These are phyloP conservation scores for Lepidurus apus DNA, from an alignment of 1,140 invertebrate genomes.

Conservation along the genomic window DNA sequence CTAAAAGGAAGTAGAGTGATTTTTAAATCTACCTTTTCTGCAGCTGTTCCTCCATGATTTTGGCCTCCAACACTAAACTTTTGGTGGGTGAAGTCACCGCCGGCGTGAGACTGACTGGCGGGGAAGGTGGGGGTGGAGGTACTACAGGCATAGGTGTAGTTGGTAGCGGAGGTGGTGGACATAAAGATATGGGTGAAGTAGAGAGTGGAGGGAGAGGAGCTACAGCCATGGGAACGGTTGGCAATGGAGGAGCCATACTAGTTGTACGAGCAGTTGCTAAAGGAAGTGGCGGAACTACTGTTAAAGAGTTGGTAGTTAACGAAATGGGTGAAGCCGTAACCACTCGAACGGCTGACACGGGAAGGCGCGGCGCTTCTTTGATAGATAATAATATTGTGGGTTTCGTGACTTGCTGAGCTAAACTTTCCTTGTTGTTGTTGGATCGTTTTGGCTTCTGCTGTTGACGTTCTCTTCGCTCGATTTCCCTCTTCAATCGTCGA, in stretches of 20 bases:
- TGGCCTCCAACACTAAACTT: too few relatives aligned
- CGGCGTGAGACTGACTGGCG: neutral
- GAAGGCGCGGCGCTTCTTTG: neutral
- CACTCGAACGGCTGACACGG: neutral
- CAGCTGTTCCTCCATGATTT: too few relatives aligned
- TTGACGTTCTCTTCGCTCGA: neutral
- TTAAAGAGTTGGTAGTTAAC: too few relatives aligned
- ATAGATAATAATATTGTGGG: neutral
- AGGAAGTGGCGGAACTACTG: too few relatives aligned
- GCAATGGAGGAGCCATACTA: neutral
- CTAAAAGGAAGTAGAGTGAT: too few relatives aligned
- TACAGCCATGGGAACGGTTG: neutral
- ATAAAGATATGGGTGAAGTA: neutral
- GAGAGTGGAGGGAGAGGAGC: neutral
- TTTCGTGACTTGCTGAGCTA: neutral
- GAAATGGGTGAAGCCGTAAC: neutral
- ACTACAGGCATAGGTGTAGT: neutral
- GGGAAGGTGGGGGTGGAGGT: neutral
- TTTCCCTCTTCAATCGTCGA: neutral
- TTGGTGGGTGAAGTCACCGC: too few relatives aligned
- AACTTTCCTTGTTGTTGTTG: neutral
- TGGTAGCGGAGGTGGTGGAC: neutral
- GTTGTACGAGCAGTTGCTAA: neutral
- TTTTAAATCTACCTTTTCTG: too few relatives aligned
- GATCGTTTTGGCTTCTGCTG: neutral